Evolutionary conservation across 2,888 invertebrate species (phyloP), one percentile per base, ranked within the genome.

Genomic region (Eledona agricola): DNA sequence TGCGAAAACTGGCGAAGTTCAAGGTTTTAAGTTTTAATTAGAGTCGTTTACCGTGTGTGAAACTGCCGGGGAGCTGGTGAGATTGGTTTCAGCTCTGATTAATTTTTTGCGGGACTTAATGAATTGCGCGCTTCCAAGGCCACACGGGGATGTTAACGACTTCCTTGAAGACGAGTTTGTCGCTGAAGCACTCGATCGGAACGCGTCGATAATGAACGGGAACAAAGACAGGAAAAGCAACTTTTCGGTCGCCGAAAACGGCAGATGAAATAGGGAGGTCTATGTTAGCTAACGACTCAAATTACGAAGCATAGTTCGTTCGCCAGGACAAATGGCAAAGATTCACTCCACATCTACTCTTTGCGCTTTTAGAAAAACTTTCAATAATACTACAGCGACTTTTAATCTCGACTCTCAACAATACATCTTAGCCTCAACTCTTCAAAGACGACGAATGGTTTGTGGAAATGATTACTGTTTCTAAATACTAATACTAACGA

Each of bases 171-270:
- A 9, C 19, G 29, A 51, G 38, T 49, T 23, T 47, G 46, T 37
- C 38, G 46, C 45, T 42, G 40, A 49, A 51, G 45, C 58, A 38
- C 43, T 58, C 57, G 55, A 53, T 53, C 51, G 55, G 54, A 61
- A 61, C 53, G 43, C 45, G 53, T 55, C 57, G 58, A 61, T 61
- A 61, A 61, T 61, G 60, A 58, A 55, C 51, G 51, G 51, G 34
- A 46, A 55, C 50, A 55, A 51, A 42, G 40, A 42, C 7, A 32
- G 7, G 19, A 6, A n/a, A 28, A 28, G 2, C 47, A 46, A 42
- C 26, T 37, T 52, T 42, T 12, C 42, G 42, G 26, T 42, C 20
- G 31, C 20, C 11, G 42, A 12, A 17, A 43, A 16, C 20, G 7
- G 16, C 22, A 6, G 22, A 22, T 3, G 31, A 31, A 5, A 15